Evolutionary conservation across 2,113 vertebrate genomes (phyloP).

Genomic region (Lepus timidus): DNA sequence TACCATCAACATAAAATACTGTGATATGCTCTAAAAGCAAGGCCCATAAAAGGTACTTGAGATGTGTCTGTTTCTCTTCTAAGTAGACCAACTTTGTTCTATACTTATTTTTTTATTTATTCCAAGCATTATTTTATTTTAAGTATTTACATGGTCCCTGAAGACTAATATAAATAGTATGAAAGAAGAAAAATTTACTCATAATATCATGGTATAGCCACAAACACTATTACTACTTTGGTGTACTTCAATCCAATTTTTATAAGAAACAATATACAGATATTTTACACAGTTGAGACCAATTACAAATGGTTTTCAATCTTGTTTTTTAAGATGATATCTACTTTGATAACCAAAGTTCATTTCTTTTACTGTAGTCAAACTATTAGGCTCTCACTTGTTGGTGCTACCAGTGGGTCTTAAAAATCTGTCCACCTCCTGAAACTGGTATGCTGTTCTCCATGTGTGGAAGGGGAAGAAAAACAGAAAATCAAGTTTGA

Average conservation of each 20-base stretch:
- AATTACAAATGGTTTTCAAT: conserved; percentile 26
- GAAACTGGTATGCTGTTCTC: not conserved
- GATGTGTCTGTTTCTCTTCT: not conserved
- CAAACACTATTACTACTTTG: conserved; percentile 36
- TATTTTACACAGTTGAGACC: not conserved
- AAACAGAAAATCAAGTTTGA: conserved; percentile 21
- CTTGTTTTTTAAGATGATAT: not conserved
- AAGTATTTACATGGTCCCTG: not conserved
- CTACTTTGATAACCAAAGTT: conserved; percentile 14
- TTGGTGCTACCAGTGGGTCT: not conserved
- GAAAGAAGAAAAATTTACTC: not conserved
- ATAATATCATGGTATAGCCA: conserved; percentile 4
- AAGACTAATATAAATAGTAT: conserved; percentile 1
- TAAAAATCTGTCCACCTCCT: not conserved
- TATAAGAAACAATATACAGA: not conserved
- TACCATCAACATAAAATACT: conserved; percentile 34
- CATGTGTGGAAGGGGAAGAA: not conserved
- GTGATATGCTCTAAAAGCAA: conserved; percentile 1
- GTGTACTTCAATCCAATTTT: not conserved
- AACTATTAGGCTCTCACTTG: not conserved
- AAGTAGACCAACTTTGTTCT: conserved; percentile 2
- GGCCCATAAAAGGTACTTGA: not conserved
- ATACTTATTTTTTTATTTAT: not conserved
- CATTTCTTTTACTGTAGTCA: not conserved
- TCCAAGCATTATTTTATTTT: conserved; percentile 36